Evolutionary conservation across 2,113 vertebrate genomes (phyloP).

Genomic region (Recurvirostra avosetta): DNA sequence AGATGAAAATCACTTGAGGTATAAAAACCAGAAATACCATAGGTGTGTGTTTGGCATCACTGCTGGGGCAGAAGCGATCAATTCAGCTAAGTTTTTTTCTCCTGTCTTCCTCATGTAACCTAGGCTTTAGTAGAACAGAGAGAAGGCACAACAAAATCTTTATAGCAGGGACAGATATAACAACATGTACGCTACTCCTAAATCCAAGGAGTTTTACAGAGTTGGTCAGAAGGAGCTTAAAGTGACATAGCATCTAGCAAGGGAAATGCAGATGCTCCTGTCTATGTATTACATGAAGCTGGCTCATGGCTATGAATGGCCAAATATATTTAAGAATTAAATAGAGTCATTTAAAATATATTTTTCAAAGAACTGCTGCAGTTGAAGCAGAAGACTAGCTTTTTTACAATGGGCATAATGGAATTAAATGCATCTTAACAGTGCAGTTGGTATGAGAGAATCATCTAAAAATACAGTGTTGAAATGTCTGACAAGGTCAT

Average conservation of each 20-base stretch:
- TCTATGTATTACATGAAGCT: background rate
- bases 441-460: background rate
- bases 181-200: background rate
- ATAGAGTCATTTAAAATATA: background rate
- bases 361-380: background rate
- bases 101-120: background rate
- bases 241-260: background rate
- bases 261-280: background rate
- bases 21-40: background rate
- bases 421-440: background rate
- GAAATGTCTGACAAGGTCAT: conserved; percentile 12
- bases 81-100: background rate
- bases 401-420: background rate
- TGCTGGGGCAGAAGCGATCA: background rate
- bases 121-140: background rate
- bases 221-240: background rate
- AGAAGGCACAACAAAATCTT: background rate
- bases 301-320: background rate
- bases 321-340: background rate
- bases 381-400: background rate
- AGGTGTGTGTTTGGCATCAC: background rate
- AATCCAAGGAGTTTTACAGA: background rate
- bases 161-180: background rate
- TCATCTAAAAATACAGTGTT: conserved; percentile 41
- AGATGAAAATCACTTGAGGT: background rate